Evolutionary conservation across 2,113 vertebrate genomes (phyloP), one percentile per base, ranked within the genome.

Genomic region (Spea bombifrons): DNA sequence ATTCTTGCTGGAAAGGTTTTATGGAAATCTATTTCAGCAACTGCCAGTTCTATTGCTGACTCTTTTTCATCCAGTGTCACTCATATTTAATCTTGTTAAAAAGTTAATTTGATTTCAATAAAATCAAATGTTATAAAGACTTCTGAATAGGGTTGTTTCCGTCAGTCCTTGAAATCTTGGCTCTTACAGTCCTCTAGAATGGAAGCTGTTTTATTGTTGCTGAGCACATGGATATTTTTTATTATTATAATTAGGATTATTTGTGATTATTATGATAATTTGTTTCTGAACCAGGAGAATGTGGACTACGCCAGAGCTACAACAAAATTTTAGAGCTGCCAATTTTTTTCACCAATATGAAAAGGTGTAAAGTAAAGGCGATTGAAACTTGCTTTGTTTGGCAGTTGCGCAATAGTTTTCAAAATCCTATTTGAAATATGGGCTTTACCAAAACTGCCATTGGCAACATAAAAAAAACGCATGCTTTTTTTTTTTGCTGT

Each of bases 41-140:
- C 70, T 79, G 77, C 71, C 71, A 80, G 71, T 49, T 74, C 46
- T 64, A 67, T 61, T 68, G 67, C 71, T 80, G 78, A 71, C 78
- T 67, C 71, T n/a, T 47, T 80, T 65, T 71, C 78, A 80, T 74
- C 10, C 52, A 73, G 43, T 74, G 78, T 80, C 78, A 80, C 78
- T 80, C 78, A 80, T 71, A 80, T 80, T 80, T 80, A 80, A 80
- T 80, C 78, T 80, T 80, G 74, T 74, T 80, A 80, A 80, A 80
- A 80, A 80, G 78, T 80, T 80, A 80, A 80, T 80, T 74, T 50
- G 61, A 71, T 80, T 80, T 80, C 78, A 73, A 74, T 80, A 80
- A 80, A 80, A 80, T 80, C 63, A 74, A 74, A 80, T 50, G 65
- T 72, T 72, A 67, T 80, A 80, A 80, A 80, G 78, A 80, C 78